Evolutionary conservation across 2,888 invertebrate species (phyloP).

Genomic region (Noctua pronuba): DNA sequence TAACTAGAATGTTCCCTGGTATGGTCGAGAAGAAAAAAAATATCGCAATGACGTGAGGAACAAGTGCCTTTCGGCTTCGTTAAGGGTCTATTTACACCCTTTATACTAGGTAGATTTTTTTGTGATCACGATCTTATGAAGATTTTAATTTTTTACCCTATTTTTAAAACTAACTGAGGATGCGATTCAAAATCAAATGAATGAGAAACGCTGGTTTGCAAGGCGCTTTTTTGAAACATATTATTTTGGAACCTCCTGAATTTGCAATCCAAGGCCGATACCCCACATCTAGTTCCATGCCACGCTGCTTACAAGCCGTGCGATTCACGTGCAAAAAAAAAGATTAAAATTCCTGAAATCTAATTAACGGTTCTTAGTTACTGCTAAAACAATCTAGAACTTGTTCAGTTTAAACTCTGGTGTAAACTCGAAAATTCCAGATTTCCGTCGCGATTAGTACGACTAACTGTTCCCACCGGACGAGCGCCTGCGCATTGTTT

Average conservation of each 20-base stretch:
- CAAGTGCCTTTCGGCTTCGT: too few species aligned
- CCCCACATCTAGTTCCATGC: neutral
- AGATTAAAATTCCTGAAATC: neutral
- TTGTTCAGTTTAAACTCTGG: neutral
- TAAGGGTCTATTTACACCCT: too few species aligned
- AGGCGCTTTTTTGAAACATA: neutral
- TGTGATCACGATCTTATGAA: neutral
- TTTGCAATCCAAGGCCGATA: neutral
- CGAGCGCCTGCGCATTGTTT: constrained; percentile 57
- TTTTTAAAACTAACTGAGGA: neutral
- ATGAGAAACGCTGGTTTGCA: neutral
- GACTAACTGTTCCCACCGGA: constrained; percentile 22
- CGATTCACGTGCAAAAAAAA: neutral
- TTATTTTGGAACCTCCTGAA: neutral
- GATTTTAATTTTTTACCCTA: neutral
- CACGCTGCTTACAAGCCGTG: neutral
- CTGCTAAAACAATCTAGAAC: neutral
- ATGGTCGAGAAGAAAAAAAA: too few species aligned
- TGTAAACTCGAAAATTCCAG: neutral
- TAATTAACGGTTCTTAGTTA: neutral
- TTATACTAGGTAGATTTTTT: neutral
- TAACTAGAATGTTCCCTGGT: too few species aligned
- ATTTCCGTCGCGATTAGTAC: constrained; percentile 11
- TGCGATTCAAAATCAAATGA: neutral
- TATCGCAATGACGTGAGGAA: too few species aligned